Evolutionary conservation across 2,113 vertebrate species (phyloP), one percentile per base, ranked within the genome.

Genomic region (Murina feae): DNA sequence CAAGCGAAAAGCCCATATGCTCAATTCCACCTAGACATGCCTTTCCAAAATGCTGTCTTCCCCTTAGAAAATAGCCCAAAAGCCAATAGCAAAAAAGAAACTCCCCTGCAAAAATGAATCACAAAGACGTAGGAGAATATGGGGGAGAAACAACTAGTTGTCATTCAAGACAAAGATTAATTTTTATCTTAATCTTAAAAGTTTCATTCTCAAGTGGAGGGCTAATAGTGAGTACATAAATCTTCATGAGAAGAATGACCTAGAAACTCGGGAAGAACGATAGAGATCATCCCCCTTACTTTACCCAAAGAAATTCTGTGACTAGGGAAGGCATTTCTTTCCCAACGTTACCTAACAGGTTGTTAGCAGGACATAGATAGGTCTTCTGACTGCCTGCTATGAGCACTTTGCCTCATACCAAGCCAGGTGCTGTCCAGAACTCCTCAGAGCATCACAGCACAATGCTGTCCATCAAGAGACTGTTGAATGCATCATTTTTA

Each of bases 211-310:
- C 32, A 10, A 49, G 80, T 83, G 89, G 28, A 32, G 44, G 76
- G 30, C 53, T n/a, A 86, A 89, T 47, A 95, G 0, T 32, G 81
- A 80, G 9, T 82, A 82, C 4, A 55, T 86, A 87, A 71, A 86
- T 86, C n/a, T 95, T 60, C 37, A n/a, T 71, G 47, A 83, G 28
- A 94, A 90, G 74, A 89, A 74, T 93, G 71, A 69, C 32, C 82
- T 85, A 68, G 80, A 86, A 60, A 51, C 28, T 91, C 82, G 14
- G 21, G 81, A 76, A 91, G 39, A 72, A 79, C 37, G 37, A 51
- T 68, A 81, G 58, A 47, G 58, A 91, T 78, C 28, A 84, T 72
- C 20, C n/a, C 51, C 5, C 51, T 91, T 32, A 72, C 30, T 13
- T 80, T 68, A 60, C 25, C 17, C 5, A 87, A 90, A 90, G 71